Conservation (phyloP, 2,113 vertebrate genomes). For the Osmerus eperlanus region DNA sequence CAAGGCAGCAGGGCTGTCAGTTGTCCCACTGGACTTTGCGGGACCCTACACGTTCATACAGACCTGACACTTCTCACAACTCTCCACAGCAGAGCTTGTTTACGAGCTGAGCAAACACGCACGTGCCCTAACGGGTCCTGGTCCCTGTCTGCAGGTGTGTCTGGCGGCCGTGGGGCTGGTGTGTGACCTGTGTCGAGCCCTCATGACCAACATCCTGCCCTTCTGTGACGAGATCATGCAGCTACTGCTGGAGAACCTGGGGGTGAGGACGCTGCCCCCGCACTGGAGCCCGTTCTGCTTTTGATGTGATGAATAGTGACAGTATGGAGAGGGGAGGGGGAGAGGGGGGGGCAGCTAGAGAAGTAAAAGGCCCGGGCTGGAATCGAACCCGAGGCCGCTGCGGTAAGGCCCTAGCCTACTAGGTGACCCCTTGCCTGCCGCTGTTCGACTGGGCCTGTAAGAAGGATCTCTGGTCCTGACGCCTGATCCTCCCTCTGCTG, state of each 20-base stretch:
- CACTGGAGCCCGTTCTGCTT: no score
- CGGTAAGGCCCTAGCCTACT: no score
- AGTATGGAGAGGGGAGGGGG: no score
- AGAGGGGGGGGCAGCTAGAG: no score
- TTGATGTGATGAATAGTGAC: no score
- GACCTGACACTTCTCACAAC: not conserved
- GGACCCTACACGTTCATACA: conserved; percentile 14
- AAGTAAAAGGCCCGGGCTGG: no score
- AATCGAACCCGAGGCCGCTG: no score
- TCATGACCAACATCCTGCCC: conserved; percentile 92
- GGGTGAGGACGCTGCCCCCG: conserved; percentile 74
- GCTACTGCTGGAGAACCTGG: conserved; percentile 93
- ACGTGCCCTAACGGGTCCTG: not conserved
- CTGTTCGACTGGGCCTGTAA: no score
- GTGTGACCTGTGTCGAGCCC: conserved; percentile 90
- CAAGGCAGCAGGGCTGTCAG: not conserved
- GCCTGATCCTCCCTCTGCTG: no score
- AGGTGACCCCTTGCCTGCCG: no score
- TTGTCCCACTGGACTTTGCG: conserved; percentile 11
- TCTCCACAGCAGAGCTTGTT: not conserved
- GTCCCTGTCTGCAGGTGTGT: conserved; percentile 81
- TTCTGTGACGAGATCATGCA: conserved; percentile 99
- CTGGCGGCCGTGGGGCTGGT: conserved; percentile 93
- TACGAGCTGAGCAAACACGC: not conserved
- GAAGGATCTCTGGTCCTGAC: no score